Base-by-base conservation (phyloP, 2,888 invertebrate species). In the Alitta virens region DNA sequence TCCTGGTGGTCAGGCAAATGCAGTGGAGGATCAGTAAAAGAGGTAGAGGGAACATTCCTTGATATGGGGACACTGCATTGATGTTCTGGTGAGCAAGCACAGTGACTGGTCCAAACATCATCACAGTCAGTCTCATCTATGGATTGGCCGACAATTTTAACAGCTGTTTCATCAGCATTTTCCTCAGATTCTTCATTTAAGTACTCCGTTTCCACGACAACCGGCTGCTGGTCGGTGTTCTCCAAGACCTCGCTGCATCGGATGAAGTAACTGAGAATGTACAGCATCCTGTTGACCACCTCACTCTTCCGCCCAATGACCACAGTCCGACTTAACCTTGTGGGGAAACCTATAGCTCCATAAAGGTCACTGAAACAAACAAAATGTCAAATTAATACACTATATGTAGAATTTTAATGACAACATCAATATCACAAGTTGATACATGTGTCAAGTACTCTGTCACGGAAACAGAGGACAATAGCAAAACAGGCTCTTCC, bases 221-320 rank as follows among this genome's bases (percentile, higher is more conserved):
- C 14, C 3, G 14, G 38, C n/a, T n/a, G 69, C 16, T 66, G 56
- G 23, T 76, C 75, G 3, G 68, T 64, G 16, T 66, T 72, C 82
- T 86, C 73, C 81, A 71, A 85, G 56, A 91, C 87, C 74, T 90
- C 88, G 70, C 88, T 88, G 80, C 91, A 92, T 52, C 92, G 87
- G 65, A 95, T 87, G 76, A 96, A 94, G 79, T 95, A 96, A 0
- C 92, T 91, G 24, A 95, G 83, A 40, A 91, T 88, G 65, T 87
- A 86, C 5, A 95, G 84, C 9, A 94, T 85, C 73, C 88, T 88
- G 71, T 88, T 87, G 56, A 94, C 86, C 63, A 90, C 82, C 9
- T 87, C 86, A 1, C 86, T 83, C 76, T 90, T 88, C 59, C 80
- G 80, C 1, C 85, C 85, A 33, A 89, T 87, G 68, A 95, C 86